phyloP scores from a whole-genome alignment of 2,888 invertebrate genomes.

The Ectropis crepuscularia region DNA sequence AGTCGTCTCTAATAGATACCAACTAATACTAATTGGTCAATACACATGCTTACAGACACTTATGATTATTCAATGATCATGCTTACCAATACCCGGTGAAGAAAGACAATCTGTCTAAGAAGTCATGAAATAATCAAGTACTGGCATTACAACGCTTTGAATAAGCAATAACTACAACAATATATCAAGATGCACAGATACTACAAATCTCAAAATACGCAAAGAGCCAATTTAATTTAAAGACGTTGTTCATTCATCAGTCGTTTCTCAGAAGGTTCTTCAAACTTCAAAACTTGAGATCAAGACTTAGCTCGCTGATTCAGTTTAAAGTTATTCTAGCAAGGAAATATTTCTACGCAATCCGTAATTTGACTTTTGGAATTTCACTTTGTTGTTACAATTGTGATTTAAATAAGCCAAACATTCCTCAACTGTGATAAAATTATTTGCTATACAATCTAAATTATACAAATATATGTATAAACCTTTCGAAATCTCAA shows the following conservation, averaged over 20 bases:
- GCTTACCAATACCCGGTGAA: too few species aligned
- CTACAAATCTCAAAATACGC: conserved; percentile 1
- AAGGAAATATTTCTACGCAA: background rate
- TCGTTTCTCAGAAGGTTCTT: background rate
- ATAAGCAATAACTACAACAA: background rate
- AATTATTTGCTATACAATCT: too few species aligned
- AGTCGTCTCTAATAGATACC: too few species aligned
- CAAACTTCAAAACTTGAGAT: conserved; percentile 2
- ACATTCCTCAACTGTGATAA: background rate
- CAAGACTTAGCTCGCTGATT: background rate
- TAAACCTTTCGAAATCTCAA: too few species aligned
- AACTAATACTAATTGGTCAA: too few species aligned
- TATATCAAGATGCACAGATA: background rate
- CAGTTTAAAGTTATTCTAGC: background rate
- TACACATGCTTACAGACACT: too few species aligned
- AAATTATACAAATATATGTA: too few species aligned
- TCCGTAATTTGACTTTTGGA: background rate
- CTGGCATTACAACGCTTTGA: too few species aligned
- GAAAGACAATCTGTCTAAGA: too few species aligned
- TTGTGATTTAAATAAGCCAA: background rate
- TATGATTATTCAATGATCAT: too few species aligned
- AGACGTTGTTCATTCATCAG: background rate
- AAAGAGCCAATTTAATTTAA: conserved; percentile 5
- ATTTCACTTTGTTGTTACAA: background rate
- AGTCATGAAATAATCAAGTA: too few species aligned